Conservation (phyloP, 1,140 invertebrate genomes). For the Anastrepha obliqua region DNA sequence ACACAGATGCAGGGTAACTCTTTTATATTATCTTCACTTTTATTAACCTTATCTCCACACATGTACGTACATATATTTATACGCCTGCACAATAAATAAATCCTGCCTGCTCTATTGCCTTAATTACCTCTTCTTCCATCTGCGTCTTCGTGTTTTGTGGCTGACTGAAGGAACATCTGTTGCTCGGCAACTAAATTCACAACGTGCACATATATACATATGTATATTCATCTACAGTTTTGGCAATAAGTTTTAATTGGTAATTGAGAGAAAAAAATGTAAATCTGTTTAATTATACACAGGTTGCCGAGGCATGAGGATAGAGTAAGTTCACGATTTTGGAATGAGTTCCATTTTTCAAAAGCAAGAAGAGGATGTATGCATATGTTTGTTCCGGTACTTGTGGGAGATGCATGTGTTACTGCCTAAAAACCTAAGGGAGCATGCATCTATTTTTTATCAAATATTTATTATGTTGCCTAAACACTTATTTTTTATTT, state of each 20-base stretch:
- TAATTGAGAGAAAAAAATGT: constrained; percentile 17
- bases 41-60: background rate
- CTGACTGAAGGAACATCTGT: background rate
- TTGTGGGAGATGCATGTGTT: no score
- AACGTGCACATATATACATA: background rate
- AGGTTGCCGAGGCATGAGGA: background rate
- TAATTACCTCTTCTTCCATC: no score
- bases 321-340: no score
- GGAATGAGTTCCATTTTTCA: no score
- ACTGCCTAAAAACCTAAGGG: no score
- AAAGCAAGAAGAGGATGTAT: no score
- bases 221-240: background rate
- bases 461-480: no score
- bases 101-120: background rate
- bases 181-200: constrained; percentile 3
- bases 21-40: no score
- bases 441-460: no score
- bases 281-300: background rate
- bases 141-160: background rate
- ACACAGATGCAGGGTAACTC: no score
- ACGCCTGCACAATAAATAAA: background rate
- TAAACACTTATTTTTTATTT: no score
- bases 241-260: background rate
- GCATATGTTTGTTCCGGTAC: no score
- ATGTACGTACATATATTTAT: background rate